Conservation (phyloP, 1,140 invertebrate species). For the Chrysomallon squamiferum region DNA sequence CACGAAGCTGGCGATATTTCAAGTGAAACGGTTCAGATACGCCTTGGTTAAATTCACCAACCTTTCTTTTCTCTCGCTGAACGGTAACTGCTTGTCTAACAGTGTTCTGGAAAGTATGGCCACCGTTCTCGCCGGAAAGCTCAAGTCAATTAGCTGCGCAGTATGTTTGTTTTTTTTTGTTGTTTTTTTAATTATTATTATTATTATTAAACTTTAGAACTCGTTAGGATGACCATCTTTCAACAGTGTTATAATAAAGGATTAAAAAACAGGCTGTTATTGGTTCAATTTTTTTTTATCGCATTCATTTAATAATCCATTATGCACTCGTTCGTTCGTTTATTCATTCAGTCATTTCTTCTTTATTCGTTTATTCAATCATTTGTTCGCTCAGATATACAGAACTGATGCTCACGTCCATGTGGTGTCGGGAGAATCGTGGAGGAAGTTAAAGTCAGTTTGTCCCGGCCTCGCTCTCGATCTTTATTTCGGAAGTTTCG, state of each 20-base stretch:
- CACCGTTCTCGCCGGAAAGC: slow-evolving; percentile 21
- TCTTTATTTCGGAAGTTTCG: slow-evolving; percentile 28
- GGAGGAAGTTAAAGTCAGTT: slow-evolving; percentile 10
- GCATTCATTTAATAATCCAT: too few relatives aligned
- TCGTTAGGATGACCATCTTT: too few relatives aligned
- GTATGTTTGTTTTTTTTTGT: too few relatives aligned
- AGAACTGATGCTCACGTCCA: slow-evolving; percentile 24
- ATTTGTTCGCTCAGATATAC: slow-evolving; percentile 25
- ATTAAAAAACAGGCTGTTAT: too few relatives aligned
- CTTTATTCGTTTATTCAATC: too few relatives aligned
- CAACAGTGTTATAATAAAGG: too few relatives aligned
- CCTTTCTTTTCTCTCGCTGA: slow-evolving; percentile 21
- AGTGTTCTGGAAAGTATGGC: slow-evolving; percentile 23
- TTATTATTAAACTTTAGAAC: too few relatives aligned
- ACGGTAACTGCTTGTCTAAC: slow-evolving; percentile 29
- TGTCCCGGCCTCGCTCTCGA: slow-evolving; percentile 25
- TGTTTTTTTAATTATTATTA: too few relatives aligned
- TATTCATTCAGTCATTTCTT: too few relatives aligned
- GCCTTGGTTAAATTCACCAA: slow-evolving; percentile 17
- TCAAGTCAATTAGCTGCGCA: slow-evolving; percentile 22
- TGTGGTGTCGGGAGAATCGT: slow-evolving; percentile 10
- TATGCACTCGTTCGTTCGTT: too few relatives aligned
- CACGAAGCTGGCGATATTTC: slow-evolving; percentile 17
- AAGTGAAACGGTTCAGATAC: slow-evolving; percentile 13
- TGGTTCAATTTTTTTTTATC: too few relatives aligned